A percentile compares a stretch with the other conserved stretches of the same genome.
Evolutionary conservation across 2,888 invertebrate genomes (phyloP).

Genomic region (Suillia variegata): DNA sequence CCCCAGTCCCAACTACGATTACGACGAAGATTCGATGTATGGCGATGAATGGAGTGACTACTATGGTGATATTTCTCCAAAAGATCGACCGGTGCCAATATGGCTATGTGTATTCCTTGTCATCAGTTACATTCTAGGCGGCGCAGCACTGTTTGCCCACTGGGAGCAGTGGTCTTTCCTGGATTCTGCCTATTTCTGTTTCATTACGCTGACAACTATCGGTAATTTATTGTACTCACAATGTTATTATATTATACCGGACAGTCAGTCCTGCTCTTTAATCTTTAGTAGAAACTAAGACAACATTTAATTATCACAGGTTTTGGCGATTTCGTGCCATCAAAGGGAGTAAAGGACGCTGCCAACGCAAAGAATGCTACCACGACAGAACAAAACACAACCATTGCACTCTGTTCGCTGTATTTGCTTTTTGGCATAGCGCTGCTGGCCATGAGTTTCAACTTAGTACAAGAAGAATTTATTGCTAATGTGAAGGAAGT

Average conservation of each 20-base stretch:
- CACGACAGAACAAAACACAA: slow-evolving; percentile 54
- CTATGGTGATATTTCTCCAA: slow-evolving; percentile 59
- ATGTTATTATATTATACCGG: too few relatives aligned
- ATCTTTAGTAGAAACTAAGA: background rate
- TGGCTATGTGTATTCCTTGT: slow-evolving; percentile 89
- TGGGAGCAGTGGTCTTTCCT: slow-evolving; percentile 89
- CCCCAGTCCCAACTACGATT: slow-evolving; percentile 61
- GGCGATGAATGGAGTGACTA: slow-evolving; percentile 64
- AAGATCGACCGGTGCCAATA: slow-evolving; percentile 77
- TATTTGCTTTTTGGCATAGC: slow-evolving; percentile 95
- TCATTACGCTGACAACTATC: slow-evolving; percentile 91
- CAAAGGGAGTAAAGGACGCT: slow-evolving; percentile 65
- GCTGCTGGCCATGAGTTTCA: slow-evolving; percentile 94
- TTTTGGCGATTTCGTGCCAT: slow-evolving; percentile 90
- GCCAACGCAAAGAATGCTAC: too few relatives aligned
- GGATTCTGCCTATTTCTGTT: slow-evolving; percentile 92
- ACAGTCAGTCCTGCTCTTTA: background rate
- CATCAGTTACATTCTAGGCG: slow-evolving; percentile 86
- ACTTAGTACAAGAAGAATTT: slow-evolving; percentile 93
- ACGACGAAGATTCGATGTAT: slow-evolving; percentile 68
- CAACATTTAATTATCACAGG: slow-evolving; percentile 59
- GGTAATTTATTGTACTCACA: slow-evolving; percentile 59
- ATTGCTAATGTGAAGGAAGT: slow-evolving; percentile 86
- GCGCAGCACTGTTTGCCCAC: slow-evolving; percentile 81
- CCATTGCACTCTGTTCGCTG: slow-evolving; percentile 84